Base-by-base conservation (phyloP, 1,140 invertebrate species). In the Aphaenogaster ashmeadi region DNA sequence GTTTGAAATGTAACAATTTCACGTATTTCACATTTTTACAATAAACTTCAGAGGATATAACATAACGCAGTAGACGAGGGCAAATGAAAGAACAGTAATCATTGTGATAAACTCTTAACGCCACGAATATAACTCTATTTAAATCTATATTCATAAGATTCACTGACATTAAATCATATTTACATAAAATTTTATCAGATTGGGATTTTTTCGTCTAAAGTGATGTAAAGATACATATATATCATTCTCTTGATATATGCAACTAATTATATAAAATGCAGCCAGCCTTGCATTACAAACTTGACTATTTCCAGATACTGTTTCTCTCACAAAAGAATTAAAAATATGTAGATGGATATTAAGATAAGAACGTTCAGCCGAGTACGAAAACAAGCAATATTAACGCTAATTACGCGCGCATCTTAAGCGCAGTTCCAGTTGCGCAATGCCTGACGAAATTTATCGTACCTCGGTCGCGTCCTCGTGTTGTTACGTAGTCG, bases 371-470 rank as follows among this genome's bases (percentile, higher is more conserved):
- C 3, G n/a, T 64, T n/a, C 21, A 50, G 8, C 18, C 18, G 13
- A 54, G 7, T 41, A 74, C 21, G 15, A 47, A 60, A 75, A 52
- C 5, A 38, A 47, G 58, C 75, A 74, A 47, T 41, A 41, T 58
- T 75, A 52, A 62, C n/a, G n/a, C 21, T 87, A 87, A 83, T 83
- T 87, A 83, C 36, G 1, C 27, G 54, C 6, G 54, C 36, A 64
- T 67, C 18, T 86, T 86, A 81, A 81, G n/a, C 36, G 33, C 18
- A 52, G 15, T 50, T 62, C 13, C 36, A 50, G 36, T 87, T 72
- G n/a, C 21, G 79, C 18, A 83, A 74, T 62, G 15, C 5, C 11
- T 15, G 79, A 58, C 54, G 44, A 83, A 83, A 74, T 87, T 87
- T 87, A 83, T 74, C 67, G 50, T 27, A 44, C 54, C 5, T 50